Evolutionary conservation across 2,797 vertebrate genomes (phyloP), one percentile per base, ranked within the genome.

Genomic region (Microhierax caerulescens): DNA sequence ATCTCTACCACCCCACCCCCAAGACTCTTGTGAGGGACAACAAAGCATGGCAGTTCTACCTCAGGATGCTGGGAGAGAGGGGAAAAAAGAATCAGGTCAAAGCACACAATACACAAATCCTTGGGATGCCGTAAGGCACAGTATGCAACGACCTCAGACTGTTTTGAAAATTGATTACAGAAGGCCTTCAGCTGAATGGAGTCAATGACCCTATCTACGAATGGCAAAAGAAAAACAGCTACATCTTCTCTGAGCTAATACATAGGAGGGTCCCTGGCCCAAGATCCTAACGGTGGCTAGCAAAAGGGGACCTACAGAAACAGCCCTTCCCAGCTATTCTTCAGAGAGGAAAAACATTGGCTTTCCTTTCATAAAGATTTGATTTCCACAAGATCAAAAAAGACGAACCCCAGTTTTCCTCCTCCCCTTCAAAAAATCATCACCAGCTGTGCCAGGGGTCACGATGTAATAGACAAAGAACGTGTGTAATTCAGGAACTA

Each of bases 131-230:
- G 39, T 67, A 67, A 91, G 85, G 92, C 88, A 88, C 41, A 91
- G 95, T 53, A 96, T 10, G 88, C 85, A 95, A 81, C 32, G 67
- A 95, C 93, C 93, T 90, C 85, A 94, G 94, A 91, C 75, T 94
- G 94, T 83, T 95, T 41, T 78, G 63, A 93, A 97, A 96, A 95
- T 69, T 41, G 91, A 93, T 97, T 95, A 95, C n/a, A 88, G 73
- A 95, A 90, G 75, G 80, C 93, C 90, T 95, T 93, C 93, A 95
- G 84, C 80, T 95, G 89, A 97, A 96, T 88, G 72, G 69, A 97
- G 61, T 56, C 92, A 96, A 95, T 93, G 91, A 97, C 95, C 88
- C 89, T 75, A 57, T 39, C 60, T 39, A 82, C 67, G 93, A 84
- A 67, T 1, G 4, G 90, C 77, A 61, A 25, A 45, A 57, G 90